Evolutionary conservation across 1,140 invertebrate genomes (phyloP).

Genomic region (Limonius californicus): DNA sequence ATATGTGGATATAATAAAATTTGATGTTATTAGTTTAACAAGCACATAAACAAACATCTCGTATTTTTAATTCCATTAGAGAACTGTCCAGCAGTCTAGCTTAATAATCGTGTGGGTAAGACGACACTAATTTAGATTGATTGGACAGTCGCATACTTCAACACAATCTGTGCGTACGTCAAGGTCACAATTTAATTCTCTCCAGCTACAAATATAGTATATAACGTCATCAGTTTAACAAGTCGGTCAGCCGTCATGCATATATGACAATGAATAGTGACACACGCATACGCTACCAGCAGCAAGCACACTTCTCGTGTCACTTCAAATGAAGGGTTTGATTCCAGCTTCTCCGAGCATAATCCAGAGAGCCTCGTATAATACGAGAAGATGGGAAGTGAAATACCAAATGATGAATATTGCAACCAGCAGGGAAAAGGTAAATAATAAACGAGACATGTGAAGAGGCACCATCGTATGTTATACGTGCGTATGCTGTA

Average conservation of each 20-base stretch:
- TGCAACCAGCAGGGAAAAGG: constrained; percentile 7
- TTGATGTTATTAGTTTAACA: too few species aligned
- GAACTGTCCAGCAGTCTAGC: neutral
- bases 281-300: neutral
- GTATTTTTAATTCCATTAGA: neutral
- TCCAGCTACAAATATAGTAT: neutral
- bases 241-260: neutral
- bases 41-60: neutral
- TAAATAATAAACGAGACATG: constrained; percentile 15
- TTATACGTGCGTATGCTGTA: constrained; percentile 1
- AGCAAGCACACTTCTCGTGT: neutral
- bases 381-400: neutral
- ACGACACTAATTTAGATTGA: constrained; percentile 11
- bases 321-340: constrained; percentile 2
- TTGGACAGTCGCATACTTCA: neutral
- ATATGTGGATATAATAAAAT: too few species aligned
- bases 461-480: neutral
- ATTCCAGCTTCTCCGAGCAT: neutral
- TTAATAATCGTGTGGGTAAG: constrained; percentile 3
- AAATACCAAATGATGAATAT: constrained; percentile 12
- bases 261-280: constrained; percentile 1
- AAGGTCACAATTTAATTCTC: constrained; percentile 9
- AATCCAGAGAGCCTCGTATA: neutral
- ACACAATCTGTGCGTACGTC: constrained; percentile 14
- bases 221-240: neutral